phyloP scores from a whole-genome alignment of 2,888 invertebrate genomes.

The Periphyllus acericola region DNA sequence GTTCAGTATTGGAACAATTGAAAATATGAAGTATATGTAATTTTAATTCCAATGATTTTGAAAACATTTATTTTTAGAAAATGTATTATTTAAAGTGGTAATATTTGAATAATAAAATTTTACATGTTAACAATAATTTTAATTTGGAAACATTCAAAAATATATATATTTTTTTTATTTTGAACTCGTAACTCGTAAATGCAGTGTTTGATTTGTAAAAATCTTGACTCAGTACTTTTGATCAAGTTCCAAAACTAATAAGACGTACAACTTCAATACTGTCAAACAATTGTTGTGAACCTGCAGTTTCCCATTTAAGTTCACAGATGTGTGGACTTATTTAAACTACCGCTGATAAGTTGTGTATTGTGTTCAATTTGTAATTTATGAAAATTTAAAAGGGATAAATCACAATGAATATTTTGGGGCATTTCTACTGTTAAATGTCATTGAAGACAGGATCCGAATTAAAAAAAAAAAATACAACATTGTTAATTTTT shows the following conservation, averaged over 20 bases:
- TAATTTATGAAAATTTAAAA: too few relatives aligned
- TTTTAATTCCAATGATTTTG: neutral
- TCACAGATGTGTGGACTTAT: too few relatives aligned
- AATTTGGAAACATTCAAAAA: neutral
- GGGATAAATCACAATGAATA: too few relatives aligned
- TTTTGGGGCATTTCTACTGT: too few relatives aligned
- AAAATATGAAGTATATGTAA: neutral
- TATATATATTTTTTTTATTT: constrained; percentile 36
- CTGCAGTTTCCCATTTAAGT: too few relatives aligned
- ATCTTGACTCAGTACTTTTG: constrained; percentile 11
- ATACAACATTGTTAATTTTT: too few relatives aligned
- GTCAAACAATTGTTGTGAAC: too few relatives aligned
- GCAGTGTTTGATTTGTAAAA: constrained; percentile 1
- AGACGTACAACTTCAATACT: neutral
- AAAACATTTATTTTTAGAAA: neutral
- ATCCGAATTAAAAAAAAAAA: too few relatives aligned
- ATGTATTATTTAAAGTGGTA: constrained; percentile 19
- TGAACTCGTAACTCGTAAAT: constrained; percentile 19
- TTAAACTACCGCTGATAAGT: too few relatives aligned
- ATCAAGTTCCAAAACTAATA: neutral
- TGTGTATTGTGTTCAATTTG: too few relatives aligned
- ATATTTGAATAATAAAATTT: neutral
- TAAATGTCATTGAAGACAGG: too few relatives aligned
- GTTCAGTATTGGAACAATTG: neutral
- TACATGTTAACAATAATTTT: neutral